Conservation (phyloP, 1,140 invertebrate species). For the Bilobella aurantiaca region DNA sequence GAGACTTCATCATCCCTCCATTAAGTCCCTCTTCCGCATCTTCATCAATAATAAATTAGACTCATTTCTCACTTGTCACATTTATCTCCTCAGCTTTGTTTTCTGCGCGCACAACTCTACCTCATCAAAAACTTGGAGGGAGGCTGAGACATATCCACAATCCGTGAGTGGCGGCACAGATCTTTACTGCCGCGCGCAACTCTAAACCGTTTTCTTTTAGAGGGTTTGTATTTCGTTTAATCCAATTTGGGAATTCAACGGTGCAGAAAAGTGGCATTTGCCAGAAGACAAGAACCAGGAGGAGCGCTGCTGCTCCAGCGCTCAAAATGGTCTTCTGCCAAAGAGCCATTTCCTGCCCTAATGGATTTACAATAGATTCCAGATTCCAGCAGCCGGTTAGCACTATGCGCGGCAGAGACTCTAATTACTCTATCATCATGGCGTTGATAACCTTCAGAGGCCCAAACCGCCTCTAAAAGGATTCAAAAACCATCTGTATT, state of each 20-base stretch:
- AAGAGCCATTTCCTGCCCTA: background rate
- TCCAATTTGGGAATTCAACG: background rate
- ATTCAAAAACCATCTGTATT: too few species aligned
- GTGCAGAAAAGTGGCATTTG: conserved; percentile 8
- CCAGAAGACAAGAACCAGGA: background rate
- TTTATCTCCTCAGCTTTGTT: background rate
- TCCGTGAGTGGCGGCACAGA: too few species aligned
- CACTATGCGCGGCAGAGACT: background rate
- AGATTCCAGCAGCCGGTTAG: too few species aligned
- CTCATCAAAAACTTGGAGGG: too few species aligned
- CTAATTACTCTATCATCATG: conserved; percentile 1
- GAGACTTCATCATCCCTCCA: background rate
- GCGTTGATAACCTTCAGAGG: background rate
- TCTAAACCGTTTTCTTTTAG: too few species aligned
- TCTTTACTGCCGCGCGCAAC: too few species aligned
- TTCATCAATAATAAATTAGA: background rate
- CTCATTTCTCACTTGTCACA: background rate
- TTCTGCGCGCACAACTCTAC: too few species aligned
- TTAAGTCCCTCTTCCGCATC: background rate
- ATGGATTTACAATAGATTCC: background rate
- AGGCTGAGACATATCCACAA: too few species aligned
- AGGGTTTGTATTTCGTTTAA: too few species aligned
- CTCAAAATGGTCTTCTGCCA: background rate
- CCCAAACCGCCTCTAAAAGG: background rate
- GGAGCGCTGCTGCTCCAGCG: too few species aligned